Base-by-base conservation (phyloP, 2,888 invertebrate genomes). In the Argyra leucocephala region DNA sequence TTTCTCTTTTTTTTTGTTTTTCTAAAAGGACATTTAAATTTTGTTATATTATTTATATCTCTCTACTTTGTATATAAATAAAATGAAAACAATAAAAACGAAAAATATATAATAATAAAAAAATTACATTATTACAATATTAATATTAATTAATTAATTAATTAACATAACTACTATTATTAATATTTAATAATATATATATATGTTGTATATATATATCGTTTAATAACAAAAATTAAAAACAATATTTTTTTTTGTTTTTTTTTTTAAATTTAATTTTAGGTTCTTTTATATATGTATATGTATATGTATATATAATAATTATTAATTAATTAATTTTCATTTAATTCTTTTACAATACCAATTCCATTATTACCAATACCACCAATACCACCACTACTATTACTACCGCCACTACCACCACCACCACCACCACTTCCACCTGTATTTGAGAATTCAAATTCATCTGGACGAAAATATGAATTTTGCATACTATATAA, bases 401-500 rank as follows among this genome's bases (percentile, higher is more conserved):
- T 63, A 48, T 12, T 48, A 48, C 18, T 48, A 48, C 26, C 63
- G 1, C 67, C 66, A 10, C 64, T 67, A 60, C 1, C 22, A 23
- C 26, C 22, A 5, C 60, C 22, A 12, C 18, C 15, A 23, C 60
- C n/a, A 60, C 60, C 60, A 22, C 5, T 60, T 15, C n/a, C 76
- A 65, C 72, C 72, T 26, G 74, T 77, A 24, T 78, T 77, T 4
- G 74, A 72, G 37, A 75, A 79, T n/a, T 73, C 74, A 63, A 78
- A 68, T 66, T 83, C 84, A 67, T 85, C 84, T 31, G 81, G 83
- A 69, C 85, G 83, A 76, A 85, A 85, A 72, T 85, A 85, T 18
- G 85, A 85, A 71, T 82, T 85, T 73, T 85, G 85, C 85, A 85
- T 85, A 66, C 85, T 85, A 73, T 85, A 85, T 21, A 85, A 75